These are phyloP conservation scores for Spinus olivaceus DNA, from an alignment of 2,797 vertebrate genomes.

Conservation along the genomic window DNA sequence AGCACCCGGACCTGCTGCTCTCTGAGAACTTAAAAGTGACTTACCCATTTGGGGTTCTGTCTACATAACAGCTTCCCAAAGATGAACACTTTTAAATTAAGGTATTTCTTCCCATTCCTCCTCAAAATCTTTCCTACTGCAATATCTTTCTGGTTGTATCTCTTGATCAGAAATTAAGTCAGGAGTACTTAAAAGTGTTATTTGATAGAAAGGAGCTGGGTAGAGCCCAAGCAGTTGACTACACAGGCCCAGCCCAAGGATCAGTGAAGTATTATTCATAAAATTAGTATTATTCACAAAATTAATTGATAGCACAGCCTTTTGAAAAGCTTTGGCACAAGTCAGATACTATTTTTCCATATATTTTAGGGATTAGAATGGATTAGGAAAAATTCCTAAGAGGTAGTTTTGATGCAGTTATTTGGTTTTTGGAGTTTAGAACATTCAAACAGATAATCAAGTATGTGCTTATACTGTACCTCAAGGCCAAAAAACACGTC, in stretches of 20 bases:
- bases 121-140: not conserved
- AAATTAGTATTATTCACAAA: not conserved
- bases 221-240: not conserved
- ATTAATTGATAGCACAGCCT: not conserved
- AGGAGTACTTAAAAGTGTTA: not conserved
- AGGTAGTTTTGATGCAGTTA: not conserved
- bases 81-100: not conserved
- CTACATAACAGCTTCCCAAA: not conserved
- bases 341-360: not conserved
- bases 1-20: not conserved
- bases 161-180: not conserved
- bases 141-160: not conserved
- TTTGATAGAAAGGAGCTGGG: not conserved
- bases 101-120: not conserved
- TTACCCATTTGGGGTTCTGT: not conserved
- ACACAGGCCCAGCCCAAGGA: not conserved
- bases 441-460: not conserved
- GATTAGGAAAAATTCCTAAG: not conserved
- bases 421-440: not conserved
- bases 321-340: not conserved
- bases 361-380: not conserved
- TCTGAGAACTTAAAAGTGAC: not conserved
- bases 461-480: not conserved
- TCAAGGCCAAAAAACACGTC: not conserved
- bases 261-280: not conserved